A percentile compares a stretch with the other conserved stretches of the same genome.
Evolutionary conservation across 2,888 invertebrate species (phyloP).

Genomic region (Heliconius charithonia): DNA sequence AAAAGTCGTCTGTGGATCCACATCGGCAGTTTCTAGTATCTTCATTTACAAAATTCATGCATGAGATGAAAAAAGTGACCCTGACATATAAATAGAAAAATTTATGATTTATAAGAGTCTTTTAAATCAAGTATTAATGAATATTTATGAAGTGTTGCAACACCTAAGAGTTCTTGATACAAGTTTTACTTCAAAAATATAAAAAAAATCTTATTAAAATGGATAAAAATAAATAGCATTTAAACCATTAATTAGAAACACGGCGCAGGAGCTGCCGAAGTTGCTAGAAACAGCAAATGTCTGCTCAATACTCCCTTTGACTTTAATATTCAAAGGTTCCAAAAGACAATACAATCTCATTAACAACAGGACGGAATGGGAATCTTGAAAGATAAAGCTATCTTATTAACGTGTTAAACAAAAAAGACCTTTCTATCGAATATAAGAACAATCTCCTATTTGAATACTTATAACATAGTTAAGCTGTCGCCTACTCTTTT

Average conservation of each 20-base stretch:
- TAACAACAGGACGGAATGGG: neutral
- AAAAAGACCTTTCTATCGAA: neutral
- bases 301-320: neutral
- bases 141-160: neutral
- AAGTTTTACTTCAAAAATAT: neutral
- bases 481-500: neutral
- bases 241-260: neutral
- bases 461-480: no score
- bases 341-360: constrained; percentile 11
- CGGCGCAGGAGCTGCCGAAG: neutral
- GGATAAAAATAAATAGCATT: neutral
- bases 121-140: neutral
- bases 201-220: neutral
- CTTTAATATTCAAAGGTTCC: neutral
- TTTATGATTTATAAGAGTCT: neutral
- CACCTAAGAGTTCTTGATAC: neutral
- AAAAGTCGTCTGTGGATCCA: constrained; percentile 4
- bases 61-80: constrained; percentile 2
- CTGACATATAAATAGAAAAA: constrained; percentile 7
- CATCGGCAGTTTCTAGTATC: constrained; percentile 1
- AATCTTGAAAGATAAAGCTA: constrained; percentile 12
- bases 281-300: neutral
- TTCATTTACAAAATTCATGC: constrained; percentile 10
- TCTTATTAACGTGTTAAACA: constrained; percentile 1
- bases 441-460: no score